A percentile compares a stretch with the other conserved stretches of the same genome.
phyloP scores from a whole-genome alignment of 2,888 invertebrate species.

The Ophion obscuratus region DNA sequence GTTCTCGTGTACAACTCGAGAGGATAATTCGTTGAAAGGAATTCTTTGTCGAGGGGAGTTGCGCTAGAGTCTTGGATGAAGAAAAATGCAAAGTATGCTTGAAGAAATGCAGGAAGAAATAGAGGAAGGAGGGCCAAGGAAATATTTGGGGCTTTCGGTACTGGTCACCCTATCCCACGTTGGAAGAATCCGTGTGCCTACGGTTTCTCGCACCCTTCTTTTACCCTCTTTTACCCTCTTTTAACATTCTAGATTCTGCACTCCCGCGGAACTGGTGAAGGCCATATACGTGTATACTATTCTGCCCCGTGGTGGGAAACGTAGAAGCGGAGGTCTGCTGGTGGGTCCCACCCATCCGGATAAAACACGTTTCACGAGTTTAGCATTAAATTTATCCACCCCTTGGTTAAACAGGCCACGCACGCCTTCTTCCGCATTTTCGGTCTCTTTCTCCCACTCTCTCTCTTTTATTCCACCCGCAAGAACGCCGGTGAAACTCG shows the following conservation, averaged over 20 bases:
- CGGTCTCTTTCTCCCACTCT: slow-evolving; percentile 33
- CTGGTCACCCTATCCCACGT: slow-evolving; percentile 6
- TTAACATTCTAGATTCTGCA: slow-evolving; percentile 67
- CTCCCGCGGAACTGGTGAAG: slow-evolving; percentile 38
- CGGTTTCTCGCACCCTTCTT: slow-evolving; percentile 72
- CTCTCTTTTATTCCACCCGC: slow-evolving; percentile 62
- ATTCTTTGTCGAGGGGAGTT: slow-evolving; percentile 63
- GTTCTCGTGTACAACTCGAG: slow-evolving; percentile 60
- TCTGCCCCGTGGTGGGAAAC: slow-evolving; percentile 57
- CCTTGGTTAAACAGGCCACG: slow-evolving; percentile 81
- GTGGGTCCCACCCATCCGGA: slow-evolving; percentile 73
- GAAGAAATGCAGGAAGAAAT: slow-evolving; percentile 72
- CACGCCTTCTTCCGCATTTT: slow-evolving; percentile 75
- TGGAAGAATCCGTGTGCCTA: slow-evolving; percentile 60
- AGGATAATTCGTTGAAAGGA: slow-evolving; percentile 68
- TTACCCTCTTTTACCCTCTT: slow-evolving; percentile 68
- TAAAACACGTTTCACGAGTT: slow-evolving; percentile 88
- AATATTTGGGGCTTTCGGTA: slow-evolving; percentile 62
- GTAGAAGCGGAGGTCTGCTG: slow-evolving; percentile 54
- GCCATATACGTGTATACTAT: slow-evolving; percentile 54
- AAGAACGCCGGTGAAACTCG: slow-evolving; percentile 65
- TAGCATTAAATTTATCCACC: slow-evolving; percentile 83
- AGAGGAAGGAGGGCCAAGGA: slow-evolving; percentile 59
- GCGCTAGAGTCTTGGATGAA: slow-evolving; percentile 54
- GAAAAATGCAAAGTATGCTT: slow-evolving; percentile 67